A percentile compares a stretch with the other conserved stretches of the same genome.
Evolutionary conservation across 1,140 invertebrate genomes (phyloP).

Genomic region (Achroia grisella): DNA sequence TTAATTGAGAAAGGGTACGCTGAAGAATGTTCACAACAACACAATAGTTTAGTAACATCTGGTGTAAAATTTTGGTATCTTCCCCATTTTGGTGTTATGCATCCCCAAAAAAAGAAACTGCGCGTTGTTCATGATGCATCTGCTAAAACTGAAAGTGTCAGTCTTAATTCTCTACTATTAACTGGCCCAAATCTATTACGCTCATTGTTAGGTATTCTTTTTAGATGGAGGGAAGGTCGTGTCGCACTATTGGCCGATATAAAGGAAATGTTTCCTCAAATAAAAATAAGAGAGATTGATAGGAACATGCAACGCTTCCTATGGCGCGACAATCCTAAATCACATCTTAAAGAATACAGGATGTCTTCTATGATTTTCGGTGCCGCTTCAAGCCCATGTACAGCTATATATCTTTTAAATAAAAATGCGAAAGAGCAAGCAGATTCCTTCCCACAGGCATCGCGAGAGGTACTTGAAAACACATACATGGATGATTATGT

Average conservation of each 20-base stretch:
- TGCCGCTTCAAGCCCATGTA: background rate
- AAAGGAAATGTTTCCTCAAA: background rate
- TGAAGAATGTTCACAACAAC: slow-evolving; percentile 5
- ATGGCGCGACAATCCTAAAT: background rate
- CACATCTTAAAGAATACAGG: background rate
- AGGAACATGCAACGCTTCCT: background rate
- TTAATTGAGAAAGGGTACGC: slow-evolving; percentile 4
- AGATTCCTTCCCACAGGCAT: too few relatives aligned
- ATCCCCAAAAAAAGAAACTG: slow-evolving; percentile 7
- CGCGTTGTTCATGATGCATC: slow-evolving; percentile 6
- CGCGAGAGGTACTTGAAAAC: background rate
- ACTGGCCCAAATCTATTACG: background rate
- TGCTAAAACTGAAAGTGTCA: background rate
- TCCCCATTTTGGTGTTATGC: slow-evolving; percentile 7
- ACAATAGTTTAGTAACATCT: too few relatives aligned
- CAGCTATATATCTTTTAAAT: background rate
- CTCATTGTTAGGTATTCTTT: background rate
- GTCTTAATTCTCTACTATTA: background rate
- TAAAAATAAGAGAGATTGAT: background rate
- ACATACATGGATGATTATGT: background rate
- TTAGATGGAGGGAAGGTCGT: background rate
- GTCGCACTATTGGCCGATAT: background rate
- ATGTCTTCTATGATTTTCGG: background rate
- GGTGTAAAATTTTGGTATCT: background rate
- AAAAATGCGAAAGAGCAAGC: too few relatives aligned